Conservation (phyloP, 2,888 invertebrate species). For the Melanostoma scalare region DNA sequence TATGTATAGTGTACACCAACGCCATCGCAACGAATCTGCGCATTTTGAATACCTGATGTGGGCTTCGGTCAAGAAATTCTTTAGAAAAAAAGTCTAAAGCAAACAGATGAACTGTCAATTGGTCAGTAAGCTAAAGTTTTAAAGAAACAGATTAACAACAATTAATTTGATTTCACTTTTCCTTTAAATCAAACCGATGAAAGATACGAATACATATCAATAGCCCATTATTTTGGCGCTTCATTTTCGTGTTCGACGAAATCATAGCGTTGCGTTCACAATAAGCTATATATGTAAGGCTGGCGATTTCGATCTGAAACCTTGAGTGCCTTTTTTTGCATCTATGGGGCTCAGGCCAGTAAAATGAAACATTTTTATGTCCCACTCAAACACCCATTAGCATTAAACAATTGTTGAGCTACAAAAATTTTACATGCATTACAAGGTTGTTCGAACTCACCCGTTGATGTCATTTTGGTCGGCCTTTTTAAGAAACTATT, state of each 20-base stretch:
- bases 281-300: too few species aligned
- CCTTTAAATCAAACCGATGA: constrained; percentile 10
- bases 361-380: too few species aligned
- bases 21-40: constrained; percentile 46
- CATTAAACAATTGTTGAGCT: too few species aligned
- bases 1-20: not conserved
- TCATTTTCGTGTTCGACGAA: constrained; percentile 70
- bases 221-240: constrained; percentile 70
- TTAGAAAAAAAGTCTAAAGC: not conserved
- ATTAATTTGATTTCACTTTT: constrained; percentile 54
- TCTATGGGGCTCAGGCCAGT: too few species aligned
- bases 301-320: too few species aligned
- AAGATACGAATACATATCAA: constrained; percentile 49
- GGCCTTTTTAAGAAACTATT: too few species aligned
- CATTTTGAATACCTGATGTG: constrained; percentile 26
- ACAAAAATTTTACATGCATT: too few species aligned
- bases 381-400: too few species aligned
- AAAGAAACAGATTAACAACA: constrained; percentile 52
- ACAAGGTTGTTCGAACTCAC: too few species aligned
- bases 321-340: too few species aligned
- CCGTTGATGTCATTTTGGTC: too few species aligned
- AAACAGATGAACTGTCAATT: constrained; percentile 32
- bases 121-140: constrained; percentile 3
- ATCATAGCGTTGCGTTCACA: constrained; percentile 32
- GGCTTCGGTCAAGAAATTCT: not conserved